Evolutionary conservation across 2,113 vertebrate species (phyloP).

Genomic region (Nesoenas mayeri): DNA sequence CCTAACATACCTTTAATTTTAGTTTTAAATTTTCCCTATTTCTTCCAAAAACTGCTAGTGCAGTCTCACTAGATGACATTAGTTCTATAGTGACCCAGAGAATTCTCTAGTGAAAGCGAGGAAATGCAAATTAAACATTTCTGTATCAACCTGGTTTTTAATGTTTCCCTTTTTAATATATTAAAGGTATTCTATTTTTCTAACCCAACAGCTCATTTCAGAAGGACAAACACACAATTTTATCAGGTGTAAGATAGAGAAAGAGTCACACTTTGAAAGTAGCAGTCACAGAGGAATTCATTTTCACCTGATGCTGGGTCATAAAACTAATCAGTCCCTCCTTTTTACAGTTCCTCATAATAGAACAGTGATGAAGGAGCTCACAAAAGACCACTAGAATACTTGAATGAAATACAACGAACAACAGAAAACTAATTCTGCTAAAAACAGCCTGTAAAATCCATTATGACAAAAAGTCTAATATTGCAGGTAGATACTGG

Average conservation of each 20-base stretch:
- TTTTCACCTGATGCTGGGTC: not conserved
- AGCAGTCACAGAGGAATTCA: not conserved
- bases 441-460: not conserved
- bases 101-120: not conserved
- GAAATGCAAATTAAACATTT: not conserved
- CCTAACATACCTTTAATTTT: not conserved
- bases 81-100: not conserved
- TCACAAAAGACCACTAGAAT: not conserved
- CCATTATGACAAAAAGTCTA: not conserved
- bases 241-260: not conserved
- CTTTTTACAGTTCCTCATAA: not conserved
- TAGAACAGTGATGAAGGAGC: not conserved
- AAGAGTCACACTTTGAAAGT: not conserved
- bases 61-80: not conserved
- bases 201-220: not conserved
- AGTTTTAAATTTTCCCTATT: not conserved
- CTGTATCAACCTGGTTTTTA: fast-evolving
- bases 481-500: not conserved
- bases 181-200: not conserved
- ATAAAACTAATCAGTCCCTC: not conserved
- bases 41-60: not conserved
- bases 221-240: not conserved
- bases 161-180: not conserved
- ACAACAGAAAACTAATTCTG: not conserved
- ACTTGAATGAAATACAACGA: not conserved